These are phyloP conservation scores for Darevskia mixta DNA, from an alignment of 2,797 vertebrate genomes.

Conservation along the genomic window DNA sequence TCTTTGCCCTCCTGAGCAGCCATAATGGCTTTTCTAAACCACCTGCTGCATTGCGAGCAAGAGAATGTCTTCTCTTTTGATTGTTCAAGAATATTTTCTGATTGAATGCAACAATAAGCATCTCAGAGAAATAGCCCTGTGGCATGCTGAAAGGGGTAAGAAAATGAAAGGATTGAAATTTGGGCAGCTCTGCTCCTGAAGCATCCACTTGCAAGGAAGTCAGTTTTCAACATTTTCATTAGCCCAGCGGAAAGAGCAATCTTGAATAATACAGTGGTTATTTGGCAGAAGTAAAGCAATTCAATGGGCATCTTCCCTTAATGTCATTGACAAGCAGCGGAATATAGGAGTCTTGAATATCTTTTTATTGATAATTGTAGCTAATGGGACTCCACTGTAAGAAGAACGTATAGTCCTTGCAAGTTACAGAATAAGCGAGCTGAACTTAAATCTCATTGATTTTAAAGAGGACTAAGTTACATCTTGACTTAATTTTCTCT, in stretches of 20 bases:
- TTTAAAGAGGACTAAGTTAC: not conserved
- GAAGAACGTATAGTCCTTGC: not conserved
- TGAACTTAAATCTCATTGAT: not conserved
- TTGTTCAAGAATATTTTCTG: not conserved
- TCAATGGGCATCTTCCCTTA: not conserved
- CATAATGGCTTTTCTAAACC: slow-evolving; percentile 21
- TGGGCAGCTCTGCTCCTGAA: not conserved
- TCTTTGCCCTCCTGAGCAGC: not conserved
- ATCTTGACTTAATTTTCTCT: not conserved
- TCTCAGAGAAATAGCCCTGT: not conserved
- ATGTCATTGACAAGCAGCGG: not conserved
- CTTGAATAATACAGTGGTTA: not conserved
- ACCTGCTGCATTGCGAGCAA: not conserved
- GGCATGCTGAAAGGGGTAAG: not conserved
- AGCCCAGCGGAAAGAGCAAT: not conserved
- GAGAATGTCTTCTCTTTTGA: not conserved
- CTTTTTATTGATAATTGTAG: not conserved
- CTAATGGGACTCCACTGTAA: not conserved
- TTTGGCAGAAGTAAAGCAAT: not conserved
- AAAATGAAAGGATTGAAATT: slow-evolving; percentile 8
- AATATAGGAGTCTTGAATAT: not conserved
- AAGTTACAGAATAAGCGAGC: not conserved
- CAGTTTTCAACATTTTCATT: slow-evolving; percentile 23
- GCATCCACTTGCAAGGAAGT: not conserved
- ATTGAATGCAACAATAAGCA: slow-evolving; percentile 5